Evolutionary conservation across 2,888 invertebrate species (phyloP), one percentile per base, ranked within the genome.

Genomic region (Plemyria rubiginata): DNA sequence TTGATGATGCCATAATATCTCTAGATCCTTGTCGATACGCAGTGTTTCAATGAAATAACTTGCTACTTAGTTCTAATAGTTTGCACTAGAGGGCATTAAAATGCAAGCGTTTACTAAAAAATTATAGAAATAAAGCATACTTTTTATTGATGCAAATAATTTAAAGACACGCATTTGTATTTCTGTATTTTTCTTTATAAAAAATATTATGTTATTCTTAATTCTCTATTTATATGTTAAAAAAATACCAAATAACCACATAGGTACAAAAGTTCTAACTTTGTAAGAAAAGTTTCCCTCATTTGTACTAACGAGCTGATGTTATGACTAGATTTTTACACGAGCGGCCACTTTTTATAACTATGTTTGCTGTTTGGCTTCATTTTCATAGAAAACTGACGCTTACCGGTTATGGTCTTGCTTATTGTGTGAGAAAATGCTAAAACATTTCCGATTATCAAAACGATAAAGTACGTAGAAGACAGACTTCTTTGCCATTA

Each of bases 281-380:
- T 60, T 56, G 60, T 54, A 28, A 49, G 52, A 55, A 54, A 38
- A 60, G 46, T 60, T 60, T 40, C 50, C 53, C 53, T 66, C 54
- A 54, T 63, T 63, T 54, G 43, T 56, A 48, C 66, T 66, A 66
- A 66, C 63, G 57, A 62, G 63, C 62, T 62, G 70, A 70, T 66
- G 54, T 55, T 67, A 65, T 66, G 61, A 54, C 45, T 15, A 67
- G 70, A 70, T 68, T 71, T 69, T 68, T 66, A 70, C 65, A 61
- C 57, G 58, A 54, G 54, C 55, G 59, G 57, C 46, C 57, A 60
- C 58, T 68, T 70, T 70, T 70, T 70, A 51, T 54, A 68, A 65
- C 65, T 59, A 55, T 40, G 61, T 38, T 51, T 54, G 48, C 54
- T 50, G 54, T 55, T 59, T 70, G 60, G 62, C 65, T 66, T 63